These are phyloP conservation scores for Pomatostomus ruficeps DNA, from an alignment of 2,113 vertebrate genomes.

Conservation along the genomic window DNA sequence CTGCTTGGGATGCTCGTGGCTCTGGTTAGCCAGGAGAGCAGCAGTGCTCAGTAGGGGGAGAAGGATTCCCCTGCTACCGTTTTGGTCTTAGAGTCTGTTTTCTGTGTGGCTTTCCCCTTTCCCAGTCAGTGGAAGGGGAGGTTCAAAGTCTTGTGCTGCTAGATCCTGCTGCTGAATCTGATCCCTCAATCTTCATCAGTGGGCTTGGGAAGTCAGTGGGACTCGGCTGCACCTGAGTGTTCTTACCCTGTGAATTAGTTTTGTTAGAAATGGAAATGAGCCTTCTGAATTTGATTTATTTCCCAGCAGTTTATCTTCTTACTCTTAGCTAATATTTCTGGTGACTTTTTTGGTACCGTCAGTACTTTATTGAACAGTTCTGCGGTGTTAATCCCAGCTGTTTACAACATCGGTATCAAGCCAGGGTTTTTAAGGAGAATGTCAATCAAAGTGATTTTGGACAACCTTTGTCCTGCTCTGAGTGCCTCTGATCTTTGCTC, in stretches of 20 bases:
- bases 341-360: background rate
- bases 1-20: background rate
- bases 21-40: background rate
- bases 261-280: background rate
- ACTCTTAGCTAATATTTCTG: background rate
- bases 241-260: background rate
- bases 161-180: background rate
- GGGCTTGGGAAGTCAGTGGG: background rate
- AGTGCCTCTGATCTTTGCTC: background rate
- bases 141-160: background rate
- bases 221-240: background rate
- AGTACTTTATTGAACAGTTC: background rate
- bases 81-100: background rate
- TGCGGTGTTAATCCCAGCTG: background rate
- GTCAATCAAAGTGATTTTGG: background rate
- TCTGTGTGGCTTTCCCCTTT: background rate
- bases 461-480: background rate
- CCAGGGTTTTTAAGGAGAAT: background rate
- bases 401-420: background rate
- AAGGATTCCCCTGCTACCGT: background rate
- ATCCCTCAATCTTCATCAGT: accelerated
- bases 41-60: accelerated
- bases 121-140: background rate
- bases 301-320: background rate
- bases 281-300: background rate